Percentiles rank a stretch among this genome's conserved stretches.
Conservation (phyloP, 2,113 vertebrate genomes). For the Ailurus styani region DNA sequence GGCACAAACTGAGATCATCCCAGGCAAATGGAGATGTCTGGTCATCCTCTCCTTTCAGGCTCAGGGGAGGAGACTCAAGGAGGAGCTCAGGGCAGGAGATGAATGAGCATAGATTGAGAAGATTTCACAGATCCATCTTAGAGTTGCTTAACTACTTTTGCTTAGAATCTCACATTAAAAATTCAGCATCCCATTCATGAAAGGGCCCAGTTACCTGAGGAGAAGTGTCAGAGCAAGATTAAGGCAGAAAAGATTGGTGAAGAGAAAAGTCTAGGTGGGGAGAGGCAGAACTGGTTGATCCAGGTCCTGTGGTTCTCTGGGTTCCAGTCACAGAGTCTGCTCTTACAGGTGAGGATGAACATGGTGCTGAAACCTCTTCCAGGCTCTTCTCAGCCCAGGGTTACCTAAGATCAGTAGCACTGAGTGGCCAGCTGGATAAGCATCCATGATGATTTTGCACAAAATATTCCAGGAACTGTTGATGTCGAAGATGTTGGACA, state of each 20-base stretch:
- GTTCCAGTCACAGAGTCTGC: neutral
- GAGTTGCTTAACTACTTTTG: neutral
- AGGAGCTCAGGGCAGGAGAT: neutral
- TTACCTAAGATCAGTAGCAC: slow-evolving; percentile 52
- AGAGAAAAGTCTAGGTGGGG: neutral
- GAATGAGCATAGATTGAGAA: neutral
- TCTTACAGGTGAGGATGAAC: neutral
- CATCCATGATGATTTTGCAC: slow-evolving; percentile 34
- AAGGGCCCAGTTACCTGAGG: neutral
- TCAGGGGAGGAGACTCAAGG: too few relatives aligned
- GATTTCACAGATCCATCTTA: neutral
- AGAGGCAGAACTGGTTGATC: neutral
- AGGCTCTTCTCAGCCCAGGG: slow-evolving; percentile 54
- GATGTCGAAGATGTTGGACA: neutral
- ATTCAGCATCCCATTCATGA: neutral
- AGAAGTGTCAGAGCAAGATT: neutral
- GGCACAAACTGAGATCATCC: neutral
- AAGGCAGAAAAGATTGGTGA: neutral
- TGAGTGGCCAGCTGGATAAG: slow-evolving; percentile 52
- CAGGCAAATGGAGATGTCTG: neutral
- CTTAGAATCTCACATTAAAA: neutral
- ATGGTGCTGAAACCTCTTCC: neutral
- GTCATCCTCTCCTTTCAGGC: neutral
- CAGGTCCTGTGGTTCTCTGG: neutral
- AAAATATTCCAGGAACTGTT: neutral